phyloP scores from a whole-genome alignment of 2,797 vertebrate species.

The Anniella stebbinsi region DNA sequence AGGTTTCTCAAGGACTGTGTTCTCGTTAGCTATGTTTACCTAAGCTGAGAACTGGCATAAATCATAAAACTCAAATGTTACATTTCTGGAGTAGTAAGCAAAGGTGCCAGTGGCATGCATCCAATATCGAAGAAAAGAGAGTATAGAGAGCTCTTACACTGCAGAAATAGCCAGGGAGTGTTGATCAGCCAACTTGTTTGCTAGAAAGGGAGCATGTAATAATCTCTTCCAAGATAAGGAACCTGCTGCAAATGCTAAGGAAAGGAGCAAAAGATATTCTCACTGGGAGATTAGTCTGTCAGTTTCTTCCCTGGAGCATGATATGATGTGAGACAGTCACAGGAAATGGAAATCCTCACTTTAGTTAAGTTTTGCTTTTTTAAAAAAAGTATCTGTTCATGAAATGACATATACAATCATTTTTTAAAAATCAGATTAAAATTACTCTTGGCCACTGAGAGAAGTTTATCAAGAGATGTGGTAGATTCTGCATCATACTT shows the following conservation, averaged over 20 bases:
- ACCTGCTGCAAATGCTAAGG: conserved; percentile 19
- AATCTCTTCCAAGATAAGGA: conserved; percentile 12
- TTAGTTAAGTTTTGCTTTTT: neutral
- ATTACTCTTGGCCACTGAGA: neutral
- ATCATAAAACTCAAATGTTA: neutral
- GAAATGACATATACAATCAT: neutral
- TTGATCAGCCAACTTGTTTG: neutral
- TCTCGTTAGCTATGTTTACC: conserved; percentile 20
- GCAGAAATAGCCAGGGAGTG: neutral
- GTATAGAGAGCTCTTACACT: neutral
- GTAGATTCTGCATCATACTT: neutral
- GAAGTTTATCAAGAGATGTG: neutral
- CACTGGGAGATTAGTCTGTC: neutral
- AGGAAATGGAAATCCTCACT: neutral
- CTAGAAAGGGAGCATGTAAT: neutral
- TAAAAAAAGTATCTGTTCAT: neutral
- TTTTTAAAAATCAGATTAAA: neutral
- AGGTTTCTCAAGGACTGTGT: conserved; percentile 26
- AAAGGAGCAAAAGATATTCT: neutral
- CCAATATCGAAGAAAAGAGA: neutral
- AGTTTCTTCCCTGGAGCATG: neutral
- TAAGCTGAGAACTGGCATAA: conserved; percentile 25
- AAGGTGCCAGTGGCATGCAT: neutral
- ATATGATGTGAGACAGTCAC: neutral
- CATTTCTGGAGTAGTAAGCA: conserved; percentile 30